A percentile compares a stretch with the other conserved stretches of the same genome.
phyloP scores from a whole-genome alignment of 2,888 invertebrate genomes.

The Drosophila glabriapex region DNA sequence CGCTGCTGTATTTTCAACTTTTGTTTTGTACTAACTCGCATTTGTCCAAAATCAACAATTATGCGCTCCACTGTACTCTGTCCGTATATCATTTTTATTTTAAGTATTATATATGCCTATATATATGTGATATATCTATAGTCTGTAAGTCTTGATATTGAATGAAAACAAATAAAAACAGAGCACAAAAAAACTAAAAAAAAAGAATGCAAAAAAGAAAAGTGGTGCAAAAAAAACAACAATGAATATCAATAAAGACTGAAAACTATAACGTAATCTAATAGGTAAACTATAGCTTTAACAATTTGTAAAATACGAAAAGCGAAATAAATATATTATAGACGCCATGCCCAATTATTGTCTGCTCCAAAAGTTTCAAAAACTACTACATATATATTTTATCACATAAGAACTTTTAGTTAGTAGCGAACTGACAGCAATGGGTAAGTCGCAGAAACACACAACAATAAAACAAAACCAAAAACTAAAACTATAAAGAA shows the following conservation, averaged over 20 bases:
- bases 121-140: constrained; percentile 49
- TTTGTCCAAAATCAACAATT: constrained; percentile 42
- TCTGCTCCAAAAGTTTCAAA: constrained; percentile 59
- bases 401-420: constrained; percentile 65
- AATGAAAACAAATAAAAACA: constrained; percentile 62
- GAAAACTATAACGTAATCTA: constrained; percentile 32
- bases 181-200: constrained; percentile 45
- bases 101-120: constrained; percentile 60
- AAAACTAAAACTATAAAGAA: neutral
- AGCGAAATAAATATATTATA: constrained; percentile 66
- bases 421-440: constrained; percentile 70
- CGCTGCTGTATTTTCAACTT: constrained; percentile 43
- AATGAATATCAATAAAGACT: constrained; percentile 26
- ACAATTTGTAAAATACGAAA: constrained; percentile 64
- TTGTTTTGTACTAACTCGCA: constrained; percentile 77
- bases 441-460: constrained; percentile 65
- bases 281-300: constrained; percentile 67
- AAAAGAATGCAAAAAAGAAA: constrained; percentile 25
- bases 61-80: constrained; percentile 73
- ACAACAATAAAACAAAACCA: constrained; percentile 22
- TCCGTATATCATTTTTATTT: constrained; percentile 74
- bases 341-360: constrained; percentile 67
- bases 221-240: constrained; percentile 20
- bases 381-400: constrained; percentile 26
- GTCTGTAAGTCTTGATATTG: constrained; percentile 55